A percentile compares a stretch with the other conserved stretches of the same genome.
Conservation (phyloP, 2,797 vertebrate genomes). For the Sebastes trivittatus region DNA sequence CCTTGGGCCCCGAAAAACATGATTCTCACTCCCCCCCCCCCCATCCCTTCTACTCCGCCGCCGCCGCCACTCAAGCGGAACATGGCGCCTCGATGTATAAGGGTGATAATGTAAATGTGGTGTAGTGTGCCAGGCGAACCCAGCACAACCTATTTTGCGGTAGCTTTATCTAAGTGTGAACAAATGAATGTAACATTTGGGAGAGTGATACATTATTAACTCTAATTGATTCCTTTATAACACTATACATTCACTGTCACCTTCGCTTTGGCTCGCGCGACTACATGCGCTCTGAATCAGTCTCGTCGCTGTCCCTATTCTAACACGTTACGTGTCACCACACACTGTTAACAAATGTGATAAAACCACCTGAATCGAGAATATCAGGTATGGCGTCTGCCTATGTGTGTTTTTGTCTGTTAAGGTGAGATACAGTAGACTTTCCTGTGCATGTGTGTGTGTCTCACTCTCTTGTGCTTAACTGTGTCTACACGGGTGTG, state of each 20-base stretch:
- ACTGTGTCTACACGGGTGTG: slow-evolving; percentile 65
- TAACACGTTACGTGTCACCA: slow-evolving; percentile 79
- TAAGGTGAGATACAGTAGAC: slow-evolving; percentile 70
- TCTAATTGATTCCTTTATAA: slow-evolving; percentile 80
- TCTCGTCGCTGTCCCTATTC: slow-evolving; percentile 69
- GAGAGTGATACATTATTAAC: slow-evolving; percentile 83
- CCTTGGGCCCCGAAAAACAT: slow-evolving; percentile 75
- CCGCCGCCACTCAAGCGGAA: slow-evolving; percentile 65
- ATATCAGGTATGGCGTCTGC: slow-evolving; percentile 69
- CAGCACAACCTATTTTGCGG: slow-evolving; percentile 57
- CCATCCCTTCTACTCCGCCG: slow-evolving; percentile 3
- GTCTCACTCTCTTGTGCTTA: slow-evolving; percentile 32
- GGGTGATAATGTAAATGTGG: slow-evolving; percentile 78
- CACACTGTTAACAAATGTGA: slow-evolving; percentile 82
- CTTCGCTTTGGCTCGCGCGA: slow-evolving; percentile 64
- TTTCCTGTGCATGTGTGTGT: background rate
- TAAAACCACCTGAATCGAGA: slow-evolving; percentile 77
- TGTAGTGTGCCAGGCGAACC: slow-evolving; percentile 62
- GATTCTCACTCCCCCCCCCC: slow-evolving; percentile 45
- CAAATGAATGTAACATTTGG: slow-evolving; percentile 78
- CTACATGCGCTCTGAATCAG: slow-evolving; percentile 50
- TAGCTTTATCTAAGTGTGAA: slow-evolving; percentile 78
- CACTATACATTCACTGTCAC: slow-evolving; percentile 75
- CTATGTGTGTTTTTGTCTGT: slow-evolving; percentile 76
- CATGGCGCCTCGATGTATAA: slow-evolving; percentile 73